These are phyloP conservation scores for Astyanax mexicanus DNA, from an alignment of 2,797 vertebrate genomes.

Conservation along the genomic window DNA sequence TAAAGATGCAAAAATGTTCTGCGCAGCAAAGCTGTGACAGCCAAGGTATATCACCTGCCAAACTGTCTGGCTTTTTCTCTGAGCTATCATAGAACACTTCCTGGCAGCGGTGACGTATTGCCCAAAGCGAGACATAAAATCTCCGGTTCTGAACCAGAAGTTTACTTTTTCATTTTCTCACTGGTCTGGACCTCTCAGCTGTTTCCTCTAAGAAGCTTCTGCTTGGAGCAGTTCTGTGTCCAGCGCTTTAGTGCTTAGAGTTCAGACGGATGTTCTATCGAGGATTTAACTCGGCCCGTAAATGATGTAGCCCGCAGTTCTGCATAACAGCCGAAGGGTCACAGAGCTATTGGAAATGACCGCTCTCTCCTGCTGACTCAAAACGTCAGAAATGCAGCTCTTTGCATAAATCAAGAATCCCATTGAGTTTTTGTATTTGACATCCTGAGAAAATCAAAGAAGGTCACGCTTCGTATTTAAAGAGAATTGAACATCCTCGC, in stretches of 20 bases:
- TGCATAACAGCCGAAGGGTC: conserved; percentile 34
- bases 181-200: conserved; percentile 24
- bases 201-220: conserved; percentile 38
- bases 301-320: conserved; percentile 24
- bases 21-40: conserved; percentile 18
- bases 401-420: conserved; percentile 39
- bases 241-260: conserved; percentile 41
- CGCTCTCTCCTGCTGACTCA: conserved; percentile 53
- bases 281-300: conserved; percentile 40
- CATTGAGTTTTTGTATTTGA: conserved; percentile 32
- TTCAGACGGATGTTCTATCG: conserved; percentile 42
- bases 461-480: conserved; percentile 35
- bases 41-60: conserved; percentile 22
- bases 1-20: conserved; percentile 18
- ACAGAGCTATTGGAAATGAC: conserved; percentile 32
- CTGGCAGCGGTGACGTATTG: background rate
- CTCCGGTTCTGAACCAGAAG: conserved; percentile 28
- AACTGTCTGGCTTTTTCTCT: conserved; percentile 29
- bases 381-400: conserved; percentile 7
- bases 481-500: conserved; percentile 21
- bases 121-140: conserved; percentile 1
- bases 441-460: conserved; percentile 49
- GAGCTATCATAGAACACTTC: conserved; percentile 34
- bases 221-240: conserved; percentile 3
- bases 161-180: conserved; percentile 25